Conservation (phyloP, 2,113 vertebrate genomes). For the Hydrolagus affinis region DNA sequence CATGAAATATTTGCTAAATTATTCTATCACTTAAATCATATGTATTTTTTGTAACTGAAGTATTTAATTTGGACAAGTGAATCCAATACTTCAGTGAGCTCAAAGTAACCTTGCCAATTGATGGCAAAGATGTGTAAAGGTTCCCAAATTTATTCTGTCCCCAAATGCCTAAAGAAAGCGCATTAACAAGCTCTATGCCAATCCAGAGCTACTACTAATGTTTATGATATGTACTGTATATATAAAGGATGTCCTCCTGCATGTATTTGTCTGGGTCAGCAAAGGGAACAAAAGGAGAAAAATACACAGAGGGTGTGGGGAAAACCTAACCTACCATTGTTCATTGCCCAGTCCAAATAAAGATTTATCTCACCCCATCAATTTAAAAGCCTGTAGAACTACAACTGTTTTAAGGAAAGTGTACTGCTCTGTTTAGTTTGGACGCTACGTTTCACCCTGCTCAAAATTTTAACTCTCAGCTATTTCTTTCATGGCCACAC, state of each 20-base stretch:
- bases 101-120: neutral
- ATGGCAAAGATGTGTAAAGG: neutral
- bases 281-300: conserved; percentile 7
- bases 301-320: neutral
- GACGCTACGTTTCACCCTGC: conserved; percentile 14
- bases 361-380: conserved; percentile 20
- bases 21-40: neutral
- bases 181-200: neutral
- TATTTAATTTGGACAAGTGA: conserved; percentile 3
- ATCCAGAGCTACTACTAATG: neutral
- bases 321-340: conserved; percentile 1
- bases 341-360: conserved; percentile 6
- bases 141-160: conserved; percentile 1
- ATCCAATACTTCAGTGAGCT: neutral
- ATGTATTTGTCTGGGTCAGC: conserved; percentile 4
- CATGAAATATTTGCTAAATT: conserved; percentile 14
- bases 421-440: conserved; percentile 1
- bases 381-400: neutral
- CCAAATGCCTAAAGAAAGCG: neutral
- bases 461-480: conserved; percentile 32
- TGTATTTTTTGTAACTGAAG: too few species aligned
- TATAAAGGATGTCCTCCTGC: neutral
- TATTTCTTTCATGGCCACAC: conserved; percentile 43
- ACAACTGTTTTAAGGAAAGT: conserved; percentile 13
- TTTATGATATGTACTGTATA: too few species aligned